These are phyloP conservation scores for Ptychobarbus kaznakovi DNA, from an alignment of 2,797 vertebrate species.

Conservation along the genomic window DNA sequence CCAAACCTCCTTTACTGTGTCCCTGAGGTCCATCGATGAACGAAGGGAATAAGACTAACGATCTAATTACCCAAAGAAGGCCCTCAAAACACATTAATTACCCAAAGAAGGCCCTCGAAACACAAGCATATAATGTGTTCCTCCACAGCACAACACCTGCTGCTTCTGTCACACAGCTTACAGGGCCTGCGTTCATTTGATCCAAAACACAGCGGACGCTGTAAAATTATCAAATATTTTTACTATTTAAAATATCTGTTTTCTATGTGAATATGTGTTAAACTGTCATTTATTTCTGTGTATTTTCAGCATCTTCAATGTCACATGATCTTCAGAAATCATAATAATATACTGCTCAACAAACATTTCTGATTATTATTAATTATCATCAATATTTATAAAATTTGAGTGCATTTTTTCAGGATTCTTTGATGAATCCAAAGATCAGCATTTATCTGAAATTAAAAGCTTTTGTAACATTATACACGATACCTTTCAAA, in stretches of 20 bases:
- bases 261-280: rapidly evolving
- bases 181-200: background rate
- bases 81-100: background rate
- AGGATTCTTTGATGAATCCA: background rate
- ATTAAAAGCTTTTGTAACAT: no score
- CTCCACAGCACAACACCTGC: constrained; percentile 65
- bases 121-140: background rate
- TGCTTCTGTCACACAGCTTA: constrained; percentile 70
- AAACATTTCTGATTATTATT: no score
- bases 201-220: no score
- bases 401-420: no score
- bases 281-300: background rate
- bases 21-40: background rate
- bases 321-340: background rate
- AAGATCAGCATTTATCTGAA: no score
- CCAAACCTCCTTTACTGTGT: background rate
- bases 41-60: background rate
- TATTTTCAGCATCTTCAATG: background rate
- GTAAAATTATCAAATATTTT: no score
- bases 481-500: no score
- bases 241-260: no score
- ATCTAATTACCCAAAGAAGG: background rate
- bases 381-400: no score
- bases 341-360: background rate
- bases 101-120: background rate